Conservation (phyloP, 1,140 invertebrate genomes). For the Cherax quadricarinatus region DNA sequence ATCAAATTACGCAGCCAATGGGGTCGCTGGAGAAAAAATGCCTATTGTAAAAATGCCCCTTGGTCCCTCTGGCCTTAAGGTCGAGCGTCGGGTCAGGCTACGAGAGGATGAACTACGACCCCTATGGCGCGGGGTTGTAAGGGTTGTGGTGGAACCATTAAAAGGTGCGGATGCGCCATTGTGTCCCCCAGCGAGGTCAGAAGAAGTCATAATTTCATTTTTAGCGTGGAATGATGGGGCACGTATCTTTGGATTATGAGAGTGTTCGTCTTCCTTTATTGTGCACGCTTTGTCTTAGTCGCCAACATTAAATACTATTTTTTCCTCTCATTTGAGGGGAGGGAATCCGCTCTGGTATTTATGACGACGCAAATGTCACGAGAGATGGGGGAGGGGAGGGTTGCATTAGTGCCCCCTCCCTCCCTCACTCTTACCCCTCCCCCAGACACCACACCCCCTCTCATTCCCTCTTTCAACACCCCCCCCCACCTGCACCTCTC, state of each 20-base stretch:
- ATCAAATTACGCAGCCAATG: conserved; percentile 72
- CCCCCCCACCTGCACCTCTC: too few species aligned
- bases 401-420: conserved; percentile 48
- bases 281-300: conserved; percentile 72
- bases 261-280: conserved; percentile 72
- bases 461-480: too few species aligned
- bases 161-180: conserved; percentile 50
- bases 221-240: conserved; percentile 71
- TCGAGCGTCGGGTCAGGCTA: conserved; percentile 49
- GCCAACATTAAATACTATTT: conserved; percentile 71
- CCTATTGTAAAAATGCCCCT: conserved; percentile 60
- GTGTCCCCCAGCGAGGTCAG: conserved; percentile 45
- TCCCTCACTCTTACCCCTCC: too few species aligned
- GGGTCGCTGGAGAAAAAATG: conserved; percentile 55
- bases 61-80: conserved; percentile 51
- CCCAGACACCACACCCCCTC: too few species aligned
- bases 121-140: conserved; percentile 19
- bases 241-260: conserved; percentile 73
- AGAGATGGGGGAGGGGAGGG: conserved; percentile 50
- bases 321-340: conserved; percentile 71
- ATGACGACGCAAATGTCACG: conserved; percentile 70
- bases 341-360: conserved; percentile 69
- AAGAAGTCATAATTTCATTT: conserved; percentile 73
- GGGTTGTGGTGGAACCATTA: conserved; percentile 35
- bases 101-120: conserved; percentile 42